Conservation (phyloP, 2,888 invertebrate genomes). For the Gandaritis pyraliata region DNA sequence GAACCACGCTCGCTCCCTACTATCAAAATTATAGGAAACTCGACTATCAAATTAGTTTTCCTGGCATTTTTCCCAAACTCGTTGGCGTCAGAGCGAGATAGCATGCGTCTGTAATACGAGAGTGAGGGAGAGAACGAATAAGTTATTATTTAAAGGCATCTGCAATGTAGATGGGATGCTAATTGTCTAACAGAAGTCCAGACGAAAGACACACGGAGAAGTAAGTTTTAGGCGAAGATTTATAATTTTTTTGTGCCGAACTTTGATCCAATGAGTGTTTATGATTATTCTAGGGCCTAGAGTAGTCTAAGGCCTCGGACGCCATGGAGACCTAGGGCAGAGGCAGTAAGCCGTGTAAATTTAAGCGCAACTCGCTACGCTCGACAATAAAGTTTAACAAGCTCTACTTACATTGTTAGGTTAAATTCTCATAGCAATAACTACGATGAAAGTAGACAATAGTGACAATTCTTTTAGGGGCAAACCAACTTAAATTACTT, state of each 20-base stretch:
- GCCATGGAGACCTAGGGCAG: too few relatives aligned
- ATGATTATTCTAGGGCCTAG: too few relatives aligned
- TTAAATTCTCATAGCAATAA: too few relatives aligned
- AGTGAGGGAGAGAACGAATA: slow-evolving; percentile 42
- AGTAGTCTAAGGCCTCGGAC: too few relatives aligned
- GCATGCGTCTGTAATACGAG: slow-evolving; percentile 16
- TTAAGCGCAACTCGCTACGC: too few relatives aligned
- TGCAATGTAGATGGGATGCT: slow-evolving; percentile 54
- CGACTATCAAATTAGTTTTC: slow-evolving; percentile 30
- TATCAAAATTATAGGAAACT: slow-evolving; percentile 12
- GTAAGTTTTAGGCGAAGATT: not conserved
- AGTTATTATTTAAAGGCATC: slow-evolving; percentile 52
- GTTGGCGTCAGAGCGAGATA: slow-evolving; percentile 25
- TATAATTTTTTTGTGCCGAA: not conserved
- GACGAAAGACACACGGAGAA: slow-evolving; percentile 16
- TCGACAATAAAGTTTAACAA: too few relatives aligned
- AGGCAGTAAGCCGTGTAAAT: too few relatives aligned
- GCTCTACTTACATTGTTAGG: too few relatives aligned
- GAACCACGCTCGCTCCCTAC: not conserved
- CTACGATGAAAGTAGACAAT: too few relatives aligned
- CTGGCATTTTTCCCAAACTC: slow-evolving; percentile 32
- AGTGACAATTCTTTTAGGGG: too few relatives aligned
- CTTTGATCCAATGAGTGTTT: too few relatives aligned
- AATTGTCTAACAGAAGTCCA: slow-evolving; percentile 49
- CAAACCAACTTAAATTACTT: too few relatives aligned